phyloP scores from a whole-genome alignment of 64 coral and sea anemone species.

The Stichodactyla mertensii region DNA sequence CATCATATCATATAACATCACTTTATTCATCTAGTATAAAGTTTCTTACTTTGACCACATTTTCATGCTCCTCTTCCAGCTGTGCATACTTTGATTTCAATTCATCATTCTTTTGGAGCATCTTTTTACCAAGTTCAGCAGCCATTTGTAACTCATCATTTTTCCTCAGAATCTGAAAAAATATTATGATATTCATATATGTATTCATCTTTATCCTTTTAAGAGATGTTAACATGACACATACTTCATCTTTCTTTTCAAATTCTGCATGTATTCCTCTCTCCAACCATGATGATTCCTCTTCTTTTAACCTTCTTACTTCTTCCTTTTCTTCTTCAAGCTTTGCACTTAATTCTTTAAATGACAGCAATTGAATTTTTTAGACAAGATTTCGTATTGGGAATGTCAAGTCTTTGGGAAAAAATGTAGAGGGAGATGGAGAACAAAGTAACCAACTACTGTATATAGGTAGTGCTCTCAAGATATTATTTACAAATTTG shows the following conservation, averaged over 20 bases:
- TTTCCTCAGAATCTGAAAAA: constrained; percentile 72
- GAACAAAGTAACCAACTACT: too few relatives aligned
- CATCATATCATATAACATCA: not conserved
- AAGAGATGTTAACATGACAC: not conserved
- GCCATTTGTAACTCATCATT: constrained; percentile 90
- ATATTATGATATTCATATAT: not conserved
- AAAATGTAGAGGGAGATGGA: too few relatives aligned
- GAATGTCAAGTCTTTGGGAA: not conserved
- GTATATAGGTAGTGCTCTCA: too few relatives aligned
- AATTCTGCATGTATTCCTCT: constrained; percentile 95
- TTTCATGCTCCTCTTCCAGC: constrained; percentile 57
- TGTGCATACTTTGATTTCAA: constrained; percentile 59
- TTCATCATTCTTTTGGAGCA: constrained; percentile 93
- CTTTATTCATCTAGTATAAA: not conserved
- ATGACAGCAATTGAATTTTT: not conserved
- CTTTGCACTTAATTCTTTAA: constrained; percentile 47
- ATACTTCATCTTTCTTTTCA: constrained; percentile 95
- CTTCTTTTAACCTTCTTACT: constrained; percentile 64
- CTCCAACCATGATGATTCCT: constrained; percentile 77
- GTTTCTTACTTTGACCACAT: constrained; percentile 76
- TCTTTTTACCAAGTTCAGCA: constrained; percentile 84
- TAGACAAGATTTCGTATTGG: not conserved
- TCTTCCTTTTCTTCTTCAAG: constrained; percentile 68
- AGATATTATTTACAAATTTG: too few relatives aligned
- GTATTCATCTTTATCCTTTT: not conserved